phyloP scores from a whole-genome alignment of 2,113 vertebrate genomes.

The Montifringilla adamsi region DNA sequence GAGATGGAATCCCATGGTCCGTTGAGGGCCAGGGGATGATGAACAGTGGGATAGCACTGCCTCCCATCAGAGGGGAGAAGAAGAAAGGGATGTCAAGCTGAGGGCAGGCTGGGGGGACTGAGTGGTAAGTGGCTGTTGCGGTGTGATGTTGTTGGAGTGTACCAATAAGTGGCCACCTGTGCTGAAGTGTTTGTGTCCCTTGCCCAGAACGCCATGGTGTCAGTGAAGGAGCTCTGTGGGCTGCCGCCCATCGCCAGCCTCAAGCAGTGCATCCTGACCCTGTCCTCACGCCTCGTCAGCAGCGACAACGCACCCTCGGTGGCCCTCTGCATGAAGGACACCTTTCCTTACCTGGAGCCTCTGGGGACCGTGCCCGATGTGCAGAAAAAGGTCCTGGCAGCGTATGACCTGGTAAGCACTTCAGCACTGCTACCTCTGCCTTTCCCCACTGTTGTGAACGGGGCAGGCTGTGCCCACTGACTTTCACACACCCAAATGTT shows the following conservation, averaged over 20 bases:
- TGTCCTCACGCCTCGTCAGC: conserved; percentile 85
- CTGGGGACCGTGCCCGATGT: conserved; percentile 79
- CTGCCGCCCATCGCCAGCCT: conserved; percentile 90
- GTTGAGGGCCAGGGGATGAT: fast-evolving
- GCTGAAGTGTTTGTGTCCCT: neutral
- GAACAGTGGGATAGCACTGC: fast-evolving
- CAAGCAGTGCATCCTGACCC: conserved; percentile 95
- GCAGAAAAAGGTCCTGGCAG: conserved; percentile 87
- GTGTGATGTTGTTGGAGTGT: too few species aligned
- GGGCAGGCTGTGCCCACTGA: neutral
- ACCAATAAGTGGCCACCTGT: fast-evolving
- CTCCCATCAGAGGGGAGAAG: neutral
- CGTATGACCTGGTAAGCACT: conserved; percentile 86
- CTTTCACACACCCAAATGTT: neutral
- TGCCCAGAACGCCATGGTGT: conserved; percentile 84
- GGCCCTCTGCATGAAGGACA: conserved; percentile 83
- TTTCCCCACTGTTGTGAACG: fast-evolving
- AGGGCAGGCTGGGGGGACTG: fast-evolving
- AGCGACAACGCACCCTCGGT: conserved; percentile 82
- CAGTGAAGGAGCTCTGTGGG: conserved; percentile 95
- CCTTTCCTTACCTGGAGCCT: conserved; percentile 88
- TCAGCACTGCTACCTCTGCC: neutral
- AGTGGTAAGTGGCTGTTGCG: neutral
- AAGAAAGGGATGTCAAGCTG: neutral
- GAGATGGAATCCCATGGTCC: fast-evolving